Percentiles rank a stretch among this genome's conserved stretches.
phyloP scores from a whole-genome alignment of 2,113 vertebrate genomes.

The Elephantulus edwardii region DNA sequence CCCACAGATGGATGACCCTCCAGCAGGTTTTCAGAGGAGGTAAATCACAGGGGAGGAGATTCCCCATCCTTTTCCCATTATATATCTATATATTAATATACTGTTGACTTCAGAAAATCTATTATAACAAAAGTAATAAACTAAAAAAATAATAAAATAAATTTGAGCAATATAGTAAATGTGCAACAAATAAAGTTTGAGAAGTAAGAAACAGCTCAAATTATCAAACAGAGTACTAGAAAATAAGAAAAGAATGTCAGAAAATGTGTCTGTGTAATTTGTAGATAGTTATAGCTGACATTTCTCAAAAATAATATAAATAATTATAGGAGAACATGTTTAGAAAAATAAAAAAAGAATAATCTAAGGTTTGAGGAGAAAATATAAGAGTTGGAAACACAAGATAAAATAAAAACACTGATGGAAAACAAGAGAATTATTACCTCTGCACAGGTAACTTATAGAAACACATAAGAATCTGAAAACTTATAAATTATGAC shows the following conservation, averaged over 20 bases:
- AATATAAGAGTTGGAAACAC: background rate
- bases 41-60: too few species aligned
- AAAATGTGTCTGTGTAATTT: background rate
- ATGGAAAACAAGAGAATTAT: slow-evolving; percentile 4
- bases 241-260: background rate
- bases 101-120: background rate
- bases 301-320: background rate
- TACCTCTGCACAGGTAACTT: background rate
- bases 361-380: background rate
- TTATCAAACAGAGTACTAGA: background rate
- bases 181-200: background rate
- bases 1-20: too few species aligned
- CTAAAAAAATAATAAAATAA: background rate
- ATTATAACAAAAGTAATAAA: background rate
- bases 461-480: background rate
- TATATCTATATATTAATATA: too few species aligned
- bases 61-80: too few species aligned
- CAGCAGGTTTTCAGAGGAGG: too few species aligned
- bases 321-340: background rate
- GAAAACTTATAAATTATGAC: background rate
- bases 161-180: slow-evolving; percentile 24
- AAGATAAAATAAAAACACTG: background rate
- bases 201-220: background rate
- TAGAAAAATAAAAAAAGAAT: background rate
- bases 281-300: background rate